These are phyloP conservation scores for Dastarcus helophoroides DNA, from an alignment of 2,888 invertebrate genomes.

Conservation along the genomic window DNA sequence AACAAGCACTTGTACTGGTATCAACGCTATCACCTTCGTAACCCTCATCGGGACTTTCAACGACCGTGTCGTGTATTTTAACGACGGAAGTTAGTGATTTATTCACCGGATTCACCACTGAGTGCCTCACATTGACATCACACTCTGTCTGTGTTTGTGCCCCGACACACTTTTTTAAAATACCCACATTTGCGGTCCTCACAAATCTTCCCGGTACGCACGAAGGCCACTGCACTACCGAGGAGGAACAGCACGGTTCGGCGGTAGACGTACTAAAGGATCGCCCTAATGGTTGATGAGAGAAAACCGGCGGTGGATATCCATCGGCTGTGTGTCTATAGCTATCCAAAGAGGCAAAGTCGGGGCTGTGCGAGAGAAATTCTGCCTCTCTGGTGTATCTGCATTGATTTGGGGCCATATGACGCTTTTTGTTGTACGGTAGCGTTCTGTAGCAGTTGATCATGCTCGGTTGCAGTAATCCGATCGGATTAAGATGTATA, in stretches of 20 bases:
- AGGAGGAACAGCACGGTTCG: slow-evolving; percentile 23
- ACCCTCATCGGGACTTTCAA: slow-evolving; percentile 79
- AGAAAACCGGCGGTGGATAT: slow-evolving; percentile 44
- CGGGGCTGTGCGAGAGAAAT: slow-evolving; percentile 42
- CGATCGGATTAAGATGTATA: slow-evolving; percentile 64
- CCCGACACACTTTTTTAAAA: slow-evolving; percentile 42
- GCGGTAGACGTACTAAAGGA: no score
- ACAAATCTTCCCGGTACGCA: slow-evolving; percentile 37
- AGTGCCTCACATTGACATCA: background rate
- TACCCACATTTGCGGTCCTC: slow-evolving; percentile 11
- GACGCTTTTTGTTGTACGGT: slow-evolving; percentile 54
- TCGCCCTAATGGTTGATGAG: no score
- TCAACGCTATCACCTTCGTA: slow-evolving; percentile 58
- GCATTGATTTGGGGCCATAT: slow-evolving; percentile 41
- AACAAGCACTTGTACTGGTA: slow-evolving; percentile 4
- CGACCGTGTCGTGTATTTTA: slow-evolving; percentile 35
- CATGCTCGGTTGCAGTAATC: slow-evolving; percentile 46
- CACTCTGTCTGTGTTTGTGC: slow-evolving; percentile 45
- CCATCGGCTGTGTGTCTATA: slow-evolving; percentile 69
- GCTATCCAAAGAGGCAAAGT: slow-evolving; percentile 42
- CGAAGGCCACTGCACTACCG: slow-evolving; percentile 40
- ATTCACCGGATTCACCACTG: slow-evolving; percentile 15
- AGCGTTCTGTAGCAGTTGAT: slow-evolving; percentile 60
- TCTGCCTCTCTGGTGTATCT: slow-evolving; percentile 55
- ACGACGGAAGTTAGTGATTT: slow-evolving; percentile 11